Percentiles rank a stretch among this genome's conserved stretches.
phyloP scores from a whole-genome alignment of 1,140 invertebrate genomes.

The Drosophila melanogaster region Release_6_plus_ISO1_MT NT_033777.3:13121501-13122000 shows the following conservation, averaged over 20 bases:
- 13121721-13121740: neutral
- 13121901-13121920: slow-evolving; percentile 12
- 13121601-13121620: slow-evolving; percentile 59
- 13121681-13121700: slow-evolving; percentile 12
- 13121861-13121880: neutral
- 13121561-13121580: slow-evolving; percentile 61
- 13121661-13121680: slow-evolving; percentile 37
- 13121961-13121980: slow-evolving; percentile 68
- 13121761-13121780: neutral
- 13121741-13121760: neutral
- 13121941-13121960: slow-evolving; percentile 47
- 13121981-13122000: slow-evolving; percentile 52
- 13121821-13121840: slow-evolving; percentile 14
- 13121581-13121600: slow-evolving; percentile 45
- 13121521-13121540: neutral
- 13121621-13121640: slow-evolving; percentile 77
- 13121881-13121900: neutral
- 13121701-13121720: slow-evolving; percentile 7
- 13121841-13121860: neutral
- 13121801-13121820: neutral
- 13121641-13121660: slow-evolving; percentile 54
- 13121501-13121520: slow-evolving; percentile 27
- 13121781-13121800: no score
- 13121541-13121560: slow-evolving; percentile 22
- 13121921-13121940: neutral